phyloP scores from a whole-genome alignment of 1,140 invertebrate genomes.

The Pogonomyrmex californicus region DNA sequence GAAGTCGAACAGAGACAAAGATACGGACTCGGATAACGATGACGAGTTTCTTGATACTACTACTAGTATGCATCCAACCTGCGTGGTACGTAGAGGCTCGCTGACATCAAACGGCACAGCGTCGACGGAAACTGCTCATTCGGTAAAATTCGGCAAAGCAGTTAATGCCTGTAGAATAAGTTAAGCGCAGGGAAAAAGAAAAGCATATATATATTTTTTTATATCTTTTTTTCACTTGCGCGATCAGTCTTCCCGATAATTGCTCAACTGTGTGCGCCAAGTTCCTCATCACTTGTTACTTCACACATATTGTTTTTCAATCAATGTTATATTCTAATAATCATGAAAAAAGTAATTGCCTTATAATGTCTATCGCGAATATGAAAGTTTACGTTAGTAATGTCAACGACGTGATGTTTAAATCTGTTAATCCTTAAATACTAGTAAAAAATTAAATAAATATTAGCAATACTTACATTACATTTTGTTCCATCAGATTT shows the following conservation, averaged over 20 bases:
- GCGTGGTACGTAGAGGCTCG: conserved; percentile 76
- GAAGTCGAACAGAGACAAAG: conserved; percentile 66
- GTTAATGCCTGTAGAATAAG: conserved; percentile 75
- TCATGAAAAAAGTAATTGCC: not conserved
- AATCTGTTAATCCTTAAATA: conserved; percentile 19
- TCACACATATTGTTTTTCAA: conserved; percentile 17
- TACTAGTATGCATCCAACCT: conserved; percentile 78
- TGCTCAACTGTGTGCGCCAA: conserved; percentile 26
- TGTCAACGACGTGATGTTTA: not conserved
- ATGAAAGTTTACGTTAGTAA: conserved; percentile 20
- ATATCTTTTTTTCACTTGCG: conserved; percentile 33
- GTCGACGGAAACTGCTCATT: conserved; percentile 74
- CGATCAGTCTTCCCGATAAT: conserved; percentile 41
- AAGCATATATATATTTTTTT: not conserved
- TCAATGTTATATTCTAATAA: not conserved
- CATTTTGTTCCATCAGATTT: not conserved
- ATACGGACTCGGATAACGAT: conserved; percentile 83
- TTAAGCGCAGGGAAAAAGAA: conserved; percentile 46
- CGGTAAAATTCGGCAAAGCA: conserved; percentile 66
- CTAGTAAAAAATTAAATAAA: not conserved
- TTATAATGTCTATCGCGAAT: not conserved
- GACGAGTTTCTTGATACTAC: conserved; percentile 86
- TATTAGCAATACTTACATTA: not conserved
- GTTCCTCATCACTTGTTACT: conserved; percentile 50
- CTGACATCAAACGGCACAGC: conserved; percentile 80